A percentile compares a stretch with the other conserved stretches of the same genome.
phyloP scores from a whole-genome alignment of 2,797 vertebrate species.

The Gymnoscopelus braueri region DNA sequence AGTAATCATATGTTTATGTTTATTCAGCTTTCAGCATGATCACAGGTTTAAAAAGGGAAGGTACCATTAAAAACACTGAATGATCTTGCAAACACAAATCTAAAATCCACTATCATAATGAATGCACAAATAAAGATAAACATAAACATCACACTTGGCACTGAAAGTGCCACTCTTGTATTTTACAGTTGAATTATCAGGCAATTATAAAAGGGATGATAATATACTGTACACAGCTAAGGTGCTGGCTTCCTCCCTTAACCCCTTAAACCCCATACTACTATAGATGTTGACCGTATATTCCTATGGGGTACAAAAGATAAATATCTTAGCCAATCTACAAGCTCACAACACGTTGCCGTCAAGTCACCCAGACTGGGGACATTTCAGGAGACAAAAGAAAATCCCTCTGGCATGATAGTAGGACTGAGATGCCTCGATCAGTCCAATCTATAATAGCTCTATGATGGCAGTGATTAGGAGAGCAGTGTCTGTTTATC shows the following conservation, averaged over 20 bases:
- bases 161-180: neutral
- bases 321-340: too few species aligned
- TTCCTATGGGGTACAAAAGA: too few species aligned
- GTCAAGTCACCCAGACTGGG: slow-evolving; percentile 28
- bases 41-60: too few species aligned
- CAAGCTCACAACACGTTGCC: too few species aligned
- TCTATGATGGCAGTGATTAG: slow-evolving; percentile 64
- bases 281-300: too few species aligned
- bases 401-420: slow-evolving; percentile 51
- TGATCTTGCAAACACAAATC: too few species aligned
- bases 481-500: slow-evolving; percentile 60
- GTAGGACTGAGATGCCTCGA: slow-evolving; percentile 41
- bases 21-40: too few species aligned
- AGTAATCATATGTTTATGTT: too few species aligned
- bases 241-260: slow-evolving; percentile 22
- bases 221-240: neutral
- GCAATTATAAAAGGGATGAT: slow-evolving; percentile 2
- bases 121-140: neutral
- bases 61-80: too few species aligned
- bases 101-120: too few species aligned
- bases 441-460: slow-evolving; percentile 59
- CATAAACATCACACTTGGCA: neutral
- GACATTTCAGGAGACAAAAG: slow-evolving; percentile 61
- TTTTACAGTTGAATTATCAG: slow-evolving; percentile 21
- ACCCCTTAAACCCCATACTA: too few species aligned